phyloP scores from a whole-genome alignment of 1,140 invertebrate genomes.

The Ceratina japonica region DNA sequence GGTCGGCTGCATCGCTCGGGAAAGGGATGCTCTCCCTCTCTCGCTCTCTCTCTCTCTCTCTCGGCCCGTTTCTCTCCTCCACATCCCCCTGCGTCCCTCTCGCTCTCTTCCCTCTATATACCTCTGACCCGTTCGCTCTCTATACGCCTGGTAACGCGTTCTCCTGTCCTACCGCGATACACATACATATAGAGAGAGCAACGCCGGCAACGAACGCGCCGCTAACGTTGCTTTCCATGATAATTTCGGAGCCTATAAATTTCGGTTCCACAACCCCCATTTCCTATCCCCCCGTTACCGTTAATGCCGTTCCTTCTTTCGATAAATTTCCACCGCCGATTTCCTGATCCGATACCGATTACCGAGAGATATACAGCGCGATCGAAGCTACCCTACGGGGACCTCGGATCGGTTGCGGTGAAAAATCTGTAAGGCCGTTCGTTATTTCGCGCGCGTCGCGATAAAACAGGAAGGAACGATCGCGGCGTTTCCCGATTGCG shows the following conservation, averaged over 20 bases:
- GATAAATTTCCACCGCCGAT: constrained; percentile 54
- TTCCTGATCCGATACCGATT: constrained; percentile 34
- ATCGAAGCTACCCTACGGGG: too few relatives aligned
- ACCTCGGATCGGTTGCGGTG: too few relatives aligned
- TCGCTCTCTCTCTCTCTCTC: constrained; percentile 8
- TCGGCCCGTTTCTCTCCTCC: too few relatives aligned
- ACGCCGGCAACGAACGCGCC: constrained; percentile 48
- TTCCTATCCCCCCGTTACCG: constrained; percentile 5
- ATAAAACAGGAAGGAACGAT: neutral
- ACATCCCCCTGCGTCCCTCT: neutral
- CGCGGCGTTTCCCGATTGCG: too few relatives aligned
- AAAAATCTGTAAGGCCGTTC: neutral
- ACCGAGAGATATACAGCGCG: constrained; percentile 27
- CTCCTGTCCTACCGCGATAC: constrained; percentile 51
- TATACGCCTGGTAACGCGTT: constrained; percentile 58
- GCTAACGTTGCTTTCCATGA: constrained; percentile 62
- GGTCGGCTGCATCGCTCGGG: constrained; percentile 74
- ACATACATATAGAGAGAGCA: neutral
- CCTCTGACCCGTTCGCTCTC: constrained; percentile 36
- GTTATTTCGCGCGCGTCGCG: neutral
- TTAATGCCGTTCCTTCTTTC: constrained; percentile 59
- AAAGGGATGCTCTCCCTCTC: constrained; percentile 70
- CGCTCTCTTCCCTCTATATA: constrained; percentile 2
- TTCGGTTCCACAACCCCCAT: constrained; percentile 26
- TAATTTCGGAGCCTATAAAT: constrained; percentile 63